A percentile compares a stretch with the other conserved stretches of the same genome.
Evolutionary conservation across 2,888 invertebrate species (phyloP).

Genomic region (Apantesis nais): DNA sequence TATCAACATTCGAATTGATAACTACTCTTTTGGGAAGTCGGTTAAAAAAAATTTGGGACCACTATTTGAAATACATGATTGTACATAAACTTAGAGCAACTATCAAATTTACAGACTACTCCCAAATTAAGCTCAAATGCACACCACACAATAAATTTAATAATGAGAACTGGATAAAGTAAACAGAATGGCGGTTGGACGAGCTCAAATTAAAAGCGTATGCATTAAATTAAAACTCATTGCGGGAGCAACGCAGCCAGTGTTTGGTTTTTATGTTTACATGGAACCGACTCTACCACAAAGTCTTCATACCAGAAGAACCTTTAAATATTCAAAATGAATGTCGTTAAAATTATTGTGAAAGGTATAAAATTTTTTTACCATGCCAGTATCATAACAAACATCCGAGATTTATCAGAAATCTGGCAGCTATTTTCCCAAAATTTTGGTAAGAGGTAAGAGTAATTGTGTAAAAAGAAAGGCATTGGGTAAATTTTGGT

Average conservation of each 20-base stretch:
- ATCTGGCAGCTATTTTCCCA: no score
- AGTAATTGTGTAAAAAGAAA: no score
- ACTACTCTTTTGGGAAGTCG: no score
- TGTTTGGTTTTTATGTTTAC: slow-evolving; percentile 6
- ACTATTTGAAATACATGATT: not conserved
- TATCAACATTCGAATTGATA: no score
- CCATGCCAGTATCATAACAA: no score
- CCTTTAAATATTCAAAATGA: not conserved
- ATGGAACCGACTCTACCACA: not conserved
- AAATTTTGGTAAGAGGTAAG: no score
- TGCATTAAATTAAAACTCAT: slow-evolving; percentile 13
- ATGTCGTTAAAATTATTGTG: no score
- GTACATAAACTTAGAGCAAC: not conserved
- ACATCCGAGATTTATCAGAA: no score
- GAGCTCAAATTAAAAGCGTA: slow-evolving; percentile 6
- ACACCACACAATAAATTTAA: not conserved
- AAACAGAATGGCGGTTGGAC: not conserved
- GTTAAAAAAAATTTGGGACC: no score
- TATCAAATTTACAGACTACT: no score
- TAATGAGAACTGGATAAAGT: slow-evolving; percentile 7
- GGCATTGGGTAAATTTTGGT: no score
- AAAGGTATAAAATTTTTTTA: no score
- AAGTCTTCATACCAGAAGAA: not conserved
- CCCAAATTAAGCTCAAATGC: not conserved
- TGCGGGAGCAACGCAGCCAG: not conserved